These are phyloP conservation scores for Dicranocentrus wangi DNA, from an alignment of 2,888 invertebrate genomes.

Conservation along the genomic window DNA sequence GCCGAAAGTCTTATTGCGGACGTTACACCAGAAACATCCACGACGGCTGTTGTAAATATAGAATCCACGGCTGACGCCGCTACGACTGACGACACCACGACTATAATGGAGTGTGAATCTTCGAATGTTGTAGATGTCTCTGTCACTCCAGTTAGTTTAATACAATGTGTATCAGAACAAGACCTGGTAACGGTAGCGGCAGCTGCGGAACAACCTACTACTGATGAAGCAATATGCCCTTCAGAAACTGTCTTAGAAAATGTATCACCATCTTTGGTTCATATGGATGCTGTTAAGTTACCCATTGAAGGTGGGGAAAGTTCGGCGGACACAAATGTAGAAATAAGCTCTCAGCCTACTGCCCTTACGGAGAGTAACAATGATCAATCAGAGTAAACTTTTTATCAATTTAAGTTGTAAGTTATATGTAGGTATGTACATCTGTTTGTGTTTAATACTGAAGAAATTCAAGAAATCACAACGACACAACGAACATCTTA, in stretches of 20 bases:
- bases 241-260: slow-evolving; percentile 7
- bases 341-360: background rate
- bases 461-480: too few relatives aligned
- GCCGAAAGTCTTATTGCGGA: slow-evolving; percentile 19
- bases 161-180: slow-evolving; percentile 7
- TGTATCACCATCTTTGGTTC: slow-evolving; percentile 21
- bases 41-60: background rate
- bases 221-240: background rate
- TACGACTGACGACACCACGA: background rate
- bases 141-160: background rate
- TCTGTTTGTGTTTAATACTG: too few relatives aligned
- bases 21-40: background rate
- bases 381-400: background rate
- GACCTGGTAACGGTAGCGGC: slow-evolving; percentile 8
- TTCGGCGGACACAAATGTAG: background rate
- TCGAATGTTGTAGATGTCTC: background rate
- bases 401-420: background rate
- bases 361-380: background rate
- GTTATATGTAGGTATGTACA: background rate
- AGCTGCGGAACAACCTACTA: background rate
- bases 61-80: background rate
- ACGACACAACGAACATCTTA: too few relatives aligned
- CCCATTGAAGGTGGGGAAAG: background rate
- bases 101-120: slow-evolving; percentile 29
- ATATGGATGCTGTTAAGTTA: slow-evolving; percentile 5